Percentiles rank a stretch among this genome's conserved stretches.
Conservation (phyloP, 1,140 invertebrate genomes). For the Drosophila mauritiana region DNA sequence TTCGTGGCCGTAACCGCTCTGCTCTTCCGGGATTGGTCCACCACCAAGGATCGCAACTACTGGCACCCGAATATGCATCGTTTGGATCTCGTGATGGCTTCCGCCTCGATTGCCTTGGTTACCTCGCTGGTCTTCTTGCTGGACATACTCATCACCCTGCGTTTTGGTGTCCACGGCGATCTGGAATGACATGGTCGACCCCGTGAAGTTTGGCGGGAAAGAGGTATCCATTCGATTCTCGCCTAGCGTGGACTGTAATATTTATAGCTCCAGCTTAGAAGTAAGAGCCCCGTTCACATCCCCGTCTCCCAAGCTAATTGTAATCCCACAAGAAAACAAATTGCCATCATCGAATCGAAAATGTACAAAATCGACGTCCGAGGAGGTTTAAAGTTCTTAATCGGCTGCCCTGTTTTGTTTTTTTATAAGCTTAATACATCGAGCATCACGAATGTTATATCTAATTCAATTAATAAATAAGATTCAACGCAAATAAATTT, state of each 20-base stretch:
- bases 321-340: slow-evolving; percentile 57
- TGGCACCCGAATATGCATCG: slow-evolving; percentile 84
- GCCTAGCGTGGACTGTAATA: slow-evolving; percentile 64
- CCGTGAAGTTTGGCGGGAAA: slow-evolving; percentile 22
- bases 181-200: slow-evolving; percentile 66
- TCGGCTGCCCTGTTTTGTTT: slow-evolving; percentile 49
- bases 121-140: slow-evolving; percentile 70
- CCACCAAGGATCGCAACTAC: slow-evolving; percentile 81
- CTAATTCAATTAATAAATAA: slow-evolving; percentile 66
- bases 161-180: slow-evolving; percentile 78
- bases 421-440: slow-evolving; percentile 24
- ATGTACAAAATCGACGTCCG: slow-evolving; percentile 67
- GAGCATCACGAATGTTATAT: slow-evolving; percentile 53
- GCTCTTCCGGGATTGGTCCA: slow-evolving; percentile 81
- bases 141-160: slow-evolving; percentile 77
- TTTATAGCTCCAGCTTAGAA: slow-evolving; percentile 66
- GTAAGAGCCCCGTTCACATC: slow-evolving; percentile 43
- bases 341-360: slow-evolving; percentile 71
- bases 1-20: slow-evolving; percentile 70
- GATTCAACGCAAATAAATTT: slow-evolving; percentile 60
- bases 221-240: slow-evolving; percentile 6
- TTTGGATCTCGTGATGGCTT: slow-evolving; percentile 77
- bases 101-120: slow-evolving; percentile 76
- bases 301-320: slow-evolving; percentile 47
- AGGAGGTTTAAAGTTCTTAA: slow-evolving; percentile 39